A percentile compares a stretch with the other conserved stretches of the same genome.
Conservation (phyloP, 1,140 invertebrate species). For the Drosophila suzukii region DNA sequence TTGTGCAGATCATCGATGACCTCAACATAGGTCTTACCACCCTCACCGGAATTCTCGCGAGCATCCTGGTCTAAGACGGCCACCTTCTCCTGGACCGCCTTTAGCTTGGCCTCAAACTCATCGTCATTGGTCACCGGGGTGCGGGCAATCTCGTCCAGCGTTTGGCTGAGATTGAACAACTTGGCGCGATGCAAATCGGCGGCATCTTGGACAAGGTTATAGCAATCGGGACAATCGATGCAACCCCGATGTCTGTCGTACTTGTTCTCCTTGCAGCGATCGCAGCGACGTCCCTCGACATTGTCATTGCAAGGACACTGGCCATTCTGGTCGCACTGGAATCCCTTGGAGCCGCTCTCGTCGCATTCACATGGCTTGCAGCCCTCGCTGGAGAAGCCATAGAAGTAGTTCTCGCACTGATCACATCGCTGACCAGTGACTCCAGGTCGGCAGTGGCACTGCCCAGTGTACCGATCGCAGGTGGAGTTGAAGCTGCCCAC, state of each 20-base stretch:
- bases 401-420: constrained; percentile 93
- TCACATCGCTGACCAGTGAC: constrained; percentile 94
- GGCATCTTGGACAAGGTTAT: constrained; percentile 95
- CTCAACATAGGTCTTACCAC: constrained; percentile 88
- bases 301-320: constrained; percentile 96
- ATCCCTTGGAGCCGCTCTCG: constrained; percentile 91
- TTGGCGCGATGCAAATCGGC: constrained; percentile 92
- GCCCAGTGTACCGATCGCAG: constrained; percentile 92
- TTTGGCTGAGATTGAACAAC: constrained; percentile 88
- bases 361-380: constrained; percentile 96
- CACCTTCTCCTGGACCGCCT: constrained; percentile 89
- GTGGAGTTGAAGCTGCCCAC: constrained; percentile 93
- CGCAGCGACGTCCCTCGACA: constrained; percentile 95
- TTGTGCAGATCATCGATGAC: constrained; percentile 89
- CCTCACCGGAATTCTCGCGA: constrained; percentile 87
- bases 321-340: constrained; percentile 93
- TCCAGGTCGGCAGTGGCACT: constrained; percentile 94
- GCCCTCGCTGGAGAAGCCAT: constrained; percentile 94
- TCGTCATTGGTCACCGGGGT: constrained; percentile 93
- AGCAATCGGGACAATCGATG: constrained; percentile 95
- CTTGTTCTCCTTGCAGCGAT: constrained; percentile 97
- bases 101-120: constrained; percentile 92
- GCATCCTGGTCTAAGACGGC: constrained; percentile 90
- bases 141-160: constrained; percentile 87
- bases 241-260: constrained; percentile 93